A percentile compares a stretch with the other conserved stretches of the same genome.
These are phyloP conservation scores for Sclerurus mexicanus DNA, from an alignment of 2,113 vertebrate species.

Conservation along the genomic window DNA sequence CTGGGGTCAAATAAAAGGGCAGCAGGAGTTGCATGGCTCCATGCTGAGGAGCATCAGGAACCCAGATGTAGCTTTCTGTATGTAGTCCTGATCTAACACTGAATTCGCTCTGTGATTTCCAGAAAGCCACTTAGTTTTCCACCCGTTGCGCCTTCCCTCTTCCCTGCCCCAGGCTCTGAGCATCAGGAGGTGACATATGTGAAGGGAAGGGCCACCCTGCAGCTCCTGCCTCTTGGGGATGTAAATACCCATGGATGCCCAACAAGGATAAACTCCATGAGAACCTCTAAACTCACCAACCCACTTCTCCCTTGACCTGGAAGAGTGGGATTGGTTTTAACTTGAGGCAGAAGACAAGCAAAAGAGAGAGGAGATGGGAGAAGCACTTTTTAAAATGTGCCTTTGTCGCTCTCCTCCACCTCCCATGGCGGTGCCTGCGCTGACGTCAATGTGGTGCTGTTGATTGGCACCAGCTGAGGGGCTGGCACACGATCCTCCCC, in stretches of 20 bases:
- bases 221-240: neutral
- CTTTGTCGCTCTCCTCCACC: neutral
- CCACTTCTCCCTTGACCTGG: neutral
- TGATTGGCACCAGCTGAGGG: conserved; percentile 18
- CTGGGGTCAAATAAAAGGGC: neutral
- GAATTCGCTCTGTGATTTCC: neutral
- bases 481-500: neutral
- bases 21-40: neutral
- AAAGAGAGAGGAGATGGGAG: neutral
- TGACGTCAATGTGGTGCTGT: neutral
- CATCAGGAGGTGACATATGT: neutral
- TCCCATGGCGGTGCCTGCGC: neutral
- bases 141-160: neutral
- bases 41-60: neutral
- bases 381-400: neutral
- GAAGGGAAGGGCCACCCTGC: neutral
- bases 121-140: neutral
- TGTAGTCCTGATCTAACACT: neutral
- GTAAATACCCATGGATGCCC: fast-evolving
- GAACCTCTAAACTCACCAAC: neutral
- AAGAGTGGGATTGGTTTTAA: neutral
- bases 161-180: neutral
- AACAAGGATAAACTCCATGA: neutral
- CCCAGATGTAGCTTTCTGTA: neutral
- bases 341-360: neutral